Evolutionary conservation across 2,113 vertebrate species (phyloP), one percentile per base, ranked within the genome.

Genomic region (Xyliphius kryptos): DNA sequence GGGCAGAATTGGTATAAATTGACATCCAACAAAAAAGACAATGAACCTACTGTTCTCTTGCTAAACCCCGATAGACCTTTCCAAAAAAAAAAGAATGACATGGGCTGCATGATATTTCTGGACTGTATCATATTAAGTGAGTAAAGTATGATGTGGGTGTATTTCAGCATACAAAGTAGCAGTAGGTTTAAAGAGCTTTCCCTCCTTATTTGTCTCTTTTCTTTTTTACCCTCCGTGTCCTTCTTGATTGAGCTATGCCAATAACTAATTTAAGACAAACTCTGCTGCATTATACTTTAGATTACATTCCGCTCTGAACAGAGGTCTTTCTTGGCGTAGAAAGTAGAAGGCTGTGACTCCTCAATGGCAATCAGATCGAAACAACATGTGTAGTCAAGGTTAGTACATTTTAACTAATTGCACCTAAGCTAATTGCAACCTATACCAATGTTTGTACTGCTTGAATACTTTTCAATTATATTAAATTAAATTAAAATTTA

Each of bases 351-450:
- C 60, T 68, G 43, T 47, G 65, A 64, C 52, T 57, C 61, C 36
- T 51, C 66, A 62, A 53, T 52, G 56, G 69, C 52, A 71, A 66
- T 69, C 41, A 66, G 66, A 72, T 59, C 69, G 54, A 66, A 66
- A 64, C n/a, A 65, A 71, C 57, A 68, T 26, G n/a, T 75, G 61
- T 69, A 69, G 70, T 71, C 61, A 68, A 66, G 64, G 62, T 68
- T 56, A 63, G 50, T 52, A 70, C 61, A 64, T 52, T 46, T 70
- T 41, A 50, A 59, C 41, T 74, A 71, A 74, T 74, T 68, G 57
- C 51, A n/a, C 54, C 48, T 62, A 56, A 53, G 22, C 52, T 20
- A 71, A 41, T 62, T 57, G 57, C n/a, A 74, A 50, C 52, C 48
- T 32, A 58, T 44, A 65, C 47, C 43, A 66, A 52, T 62, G 48